phyloP scores from a whole-genome alignment of 1,140 invertebrate genomes.

The Andrena cerasifolii region DNA sequence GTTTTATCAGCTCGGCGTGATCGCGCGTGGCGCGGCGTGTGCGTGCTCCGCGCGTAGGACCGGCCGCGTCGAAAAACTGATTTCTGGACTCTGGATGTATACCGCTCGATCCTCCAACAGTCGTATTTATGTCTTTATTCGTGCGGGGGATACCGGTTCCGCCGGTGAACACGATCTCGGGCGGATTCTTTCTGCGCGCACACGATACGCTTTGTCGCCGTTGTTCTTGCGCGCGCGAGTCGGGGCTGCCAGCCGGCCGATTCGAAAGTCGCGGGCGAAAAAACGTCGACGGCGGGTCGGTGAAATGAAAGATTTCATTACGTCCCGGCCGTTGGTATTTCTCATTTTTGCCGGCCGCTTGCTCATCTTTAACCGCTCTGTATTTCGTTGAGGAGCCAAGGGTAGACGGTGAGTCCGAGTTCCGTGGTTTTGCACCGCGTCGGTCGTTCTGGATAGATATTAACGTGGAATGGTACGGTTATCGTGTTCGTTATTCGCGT shows the following conservation, averaged over 20 bases:
- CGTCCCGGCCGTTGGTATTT: neutral
- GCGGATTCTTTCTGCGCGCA: constrained; percentile 22
- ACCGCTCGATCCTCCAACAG: constrained; percentile 3
- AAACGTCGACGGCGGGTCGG: constrained; percentile 12
- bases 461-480: too few species aligned
- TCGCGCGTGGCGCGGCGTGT: constrained; percentile 39
- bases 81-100: constrained; percentile 29
- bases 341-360: constrained; percentile 31
- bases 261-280: constrained; percentile 31
- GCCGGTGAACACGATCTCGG: constrained; percentile 6
- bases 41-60: constrained; percentile 8
- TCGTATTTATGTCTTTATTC: constrained; percentile 59
- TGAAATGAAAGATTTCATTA: constrained; percentile 45
- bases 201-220: constrained; percentile 47
- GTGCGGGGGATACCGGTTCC: constrained; percentile 48
- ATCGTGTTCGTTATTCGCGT: too few species aligned
- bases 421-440: too few species aligned
- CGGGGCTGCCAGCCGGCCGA: constrained; percentile 6
- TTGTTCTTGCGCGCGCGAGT: constrained; percentile 28
- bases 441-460: too few species aligned
- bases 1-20: constrained; percentile 49
- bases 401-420: too few species aligned
- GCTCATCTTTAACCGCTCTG: too few species aligned
- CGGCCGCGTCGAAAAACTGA: constrained; percentile 54
- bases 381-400: too few species aligned